Conservation (phyloP, 2,888 invertebrate genomes). For the Apodemia mormo region DNA sequence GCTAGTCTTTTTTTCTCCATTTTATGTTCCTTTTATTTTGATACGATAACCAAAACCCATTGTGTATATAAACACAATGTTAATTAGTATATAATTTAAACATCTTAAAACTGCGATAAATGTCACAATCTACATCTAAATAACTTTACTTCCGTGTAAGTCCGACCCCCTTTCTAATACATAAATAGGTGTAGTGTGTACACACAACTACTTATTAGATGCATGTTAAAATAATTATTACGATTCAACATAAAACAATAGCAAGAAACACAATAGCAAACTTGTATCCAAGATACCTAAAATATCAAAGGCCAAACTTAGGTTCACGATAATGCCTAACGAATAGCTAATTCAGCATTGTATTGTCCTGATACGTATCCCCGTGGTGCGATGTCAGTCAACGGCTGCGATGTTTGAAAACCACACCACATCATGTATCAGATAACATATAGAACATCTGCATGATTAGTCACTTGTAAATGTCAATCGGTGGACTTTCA, state of each 20-base stretch:
- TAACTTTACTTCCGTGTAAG: too few relatives aligned
- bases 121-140: too few relatives aligned
- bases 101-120: too few relatives aligned
- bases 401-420: conserved; percentile 57
- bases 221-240: conserved; percentile 32
- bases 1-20: too few relatives aligned
- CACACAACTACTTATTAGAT: conserved; percentile 36
- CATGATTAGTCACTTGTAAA: conserved; percentile 60
- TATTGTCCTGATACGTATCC: conserved; percentile 52
- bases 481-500: conserved; percentile 60
- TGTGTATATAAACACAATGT: too few relatives aligned
- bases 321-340: conserved; percentile 58
- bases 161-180: too few relatives aligned
- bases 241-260: conserved; percentile 37
- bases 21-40: too few relatives aligned
- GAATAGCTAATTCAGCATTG: conserved; percentile 53
- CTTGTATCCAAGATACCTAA: conserved; percentile 43
- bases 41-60: too few relatives aligned
- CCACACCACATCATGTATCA: conserved; percentile 56
- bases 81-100: too few relatives aligned
- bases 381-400: conserved; percentile 60
- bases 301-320: conserved; percentile 57
- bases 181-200: conserved; percentile 27
- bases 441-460: conserved; percentile 69
- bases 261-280: conserved; percentile 58